Evolutionary conservation across 2,888 invertebrate genomes (phyloP), one percentile per base, ranked within the genome.

Genomic region (Drosophila neotestacea): DNA sequence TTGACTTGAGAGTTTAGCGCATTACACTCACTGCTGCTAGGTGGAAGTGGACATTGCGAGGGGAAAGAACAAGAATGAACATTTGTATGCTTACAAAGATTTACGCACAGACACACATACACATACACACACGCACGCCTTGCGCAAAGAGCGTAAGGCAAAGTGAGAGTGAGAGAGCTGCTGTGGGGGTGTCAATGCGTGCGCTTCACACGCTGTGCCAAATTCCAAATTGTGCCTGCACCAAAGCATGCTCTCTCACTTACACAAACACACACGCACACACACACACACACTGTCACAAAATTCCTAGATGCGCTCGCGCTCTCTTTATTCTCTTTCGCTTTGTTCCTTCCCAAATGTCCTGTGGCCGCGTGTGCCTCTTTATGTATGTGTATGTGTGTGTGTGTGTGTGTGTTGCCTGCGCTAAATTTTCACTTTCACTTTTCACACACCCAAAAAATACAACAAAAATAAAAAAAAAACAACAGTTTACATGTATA

Each of bases 351-450:
- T 63, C 63, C 38, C 52, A 55, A 51, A 16, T 48, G 62, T 77
- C 68, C 77, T 76, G 73, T 47, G 67, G 13, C 50, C 42, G 70
- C 65, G 58, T 66, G 51, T 47, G 47, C 9, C 52, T 56, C 32
- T 39, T 13, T 51, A 11, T 39, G 42, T 47, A 44, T 16, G 51
- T 55, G 36, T 51, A 9, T 60, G 63, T 50, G 32, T 47, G 27
- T 56, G 52, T 39, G 16, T 56, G 16, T 61, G 42, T 59, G 61
- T 66, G 59, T 68, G 74, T 39, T 66, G 66, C 51, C 65, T 72
- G 82, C 76, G 85, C 89, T 88, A 82, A 90, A 90, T 91, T 91
- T 91, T 91, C 91, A 91, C 91, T 91, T 91, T 91, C 91, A 89
- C 88, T 91, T 91, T 91, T 86, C 83, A 85, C 90, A 90, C 90